Conservation (phyloP, 2,888 invertebrate species). For the Ochropleura plecta region DNA sequence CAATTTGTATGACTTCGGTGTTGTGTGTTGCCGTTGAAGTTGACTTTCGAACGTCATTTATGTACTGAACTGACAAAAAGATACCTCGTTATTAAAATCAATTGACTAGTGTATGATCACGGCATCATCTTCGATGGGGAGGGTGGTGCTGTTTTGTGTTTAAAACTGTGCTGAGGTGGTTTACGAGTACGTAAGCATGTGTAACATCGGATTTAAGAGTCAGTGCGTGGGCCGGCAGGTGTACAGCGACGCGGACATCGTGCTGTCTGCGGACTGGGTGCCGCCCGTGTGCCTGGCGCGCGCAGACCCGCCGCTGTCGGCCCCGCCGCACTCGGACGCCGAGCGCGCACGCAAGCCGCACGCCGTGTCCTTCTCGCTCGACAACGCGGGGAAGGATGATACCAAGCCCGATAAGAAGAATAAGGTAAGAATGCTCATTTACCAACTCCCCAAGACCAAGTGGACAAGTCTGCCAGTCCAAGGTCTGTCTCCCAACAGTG, state of each 20-base stretch:
- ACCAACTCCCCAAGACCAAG: not conserved
- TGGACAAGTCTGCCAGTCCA: not conserved
- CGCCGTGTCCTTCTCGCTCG: conserved; percentile 88
- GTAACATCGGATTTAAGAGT: conserved; percentile 18
- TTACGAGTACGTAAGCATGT: not conserved
- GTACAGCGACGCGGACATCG: conserved; percentile 97
- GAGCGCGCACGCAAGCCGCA: conserved; percentile 87
- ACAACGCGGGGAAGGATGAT: conserved; percentile 88
- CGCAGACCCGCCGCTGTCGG: conserved; percentile 91
- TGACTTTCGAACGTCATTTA: not conserved
- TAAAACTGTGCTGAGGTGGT: not conserved
- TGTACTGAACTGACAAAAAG: not conserved
- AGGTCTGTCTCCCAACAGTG: not conserved
- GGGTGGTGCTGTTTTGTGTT: not conserved
- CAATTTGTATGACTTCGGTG: not conserved
- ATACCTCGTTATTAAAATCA: not conserved
- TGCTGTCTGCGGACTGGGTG: conserved; percentile 96
- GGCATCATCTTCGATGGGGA: not conserved
- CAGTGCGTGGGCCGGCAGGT: conserved; percentile 81
- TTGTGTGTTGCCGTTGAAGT: not conserved
- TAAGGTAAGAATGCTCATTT: conserved; percentile 90
- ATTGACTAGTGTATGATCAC: not conserved
- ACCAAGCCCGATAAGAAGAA: conserved; percentile 93
- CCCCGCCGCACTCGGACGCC: conserved; percentile 88
- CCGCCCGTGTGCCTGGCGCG: conserved; percentile 96